Evolutionary conservation across 2,113 vertebrate species (phyloP).

Genomic region (Prochilodus magdalenae): DNA sequence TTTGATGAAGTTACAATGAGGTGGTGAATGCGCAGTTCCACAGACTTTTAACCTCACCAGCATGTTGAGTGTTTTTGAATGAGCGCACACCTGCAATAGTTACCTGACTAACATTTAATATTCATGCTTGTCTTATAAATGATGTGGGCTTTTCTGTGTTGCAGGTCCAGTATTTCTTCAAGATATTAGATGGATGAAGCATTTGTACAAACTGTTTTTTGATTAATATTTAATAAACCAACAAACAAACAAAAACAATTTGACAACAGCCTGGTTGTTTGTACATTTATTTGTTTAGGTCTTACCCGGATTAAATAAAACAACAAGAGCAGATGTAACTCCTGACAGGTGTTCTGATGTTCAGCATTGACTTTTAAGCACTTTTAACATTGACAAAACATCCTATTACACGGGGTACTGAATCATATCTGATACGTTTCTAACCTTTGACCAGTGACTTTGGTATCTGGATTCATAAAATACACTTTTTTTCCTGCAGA

Average conservation of each 20-base stretch:
- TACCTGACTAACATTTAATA: neutral
- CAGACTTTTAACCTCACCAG: neutral
- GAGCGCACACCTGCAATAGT: no score
- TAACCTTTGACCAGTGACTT: constrained; percentile 96
- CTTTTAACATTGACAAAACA: constrained; percentile 84
- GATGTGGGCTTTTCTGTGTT: constrained; percentile 45
- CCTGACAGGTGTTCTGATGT: constrained; percentile 89
- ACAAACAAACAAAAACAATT: constrained; percentile 51
- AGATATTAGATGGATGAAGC: constrained; percentile 83
- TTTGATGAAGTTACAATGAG: constrained; percentile 23
- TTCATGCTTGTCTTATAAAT: neutral
- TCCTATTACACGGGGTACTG: constrained; percentile 94
- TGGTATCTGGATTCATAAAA: constrained; percentile 97
- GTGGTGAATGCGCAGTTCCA: neutral
- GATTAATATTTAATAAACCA: constrained; percentile 51
- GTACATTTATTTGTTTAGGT: constrained; percentile 87
- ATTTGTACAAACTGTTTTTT: neutral
- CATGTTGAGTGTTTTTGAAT: neutral
- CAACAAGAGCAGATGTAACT: constrained; percentile 88
- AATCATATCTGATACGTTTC: constrained; percentile 92
- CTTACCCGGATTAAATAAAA: constrained; percentile 95
- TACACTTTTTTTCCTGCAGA: constrained; percentile 92
- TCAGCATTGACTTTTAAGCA: constrained; percentile 89
- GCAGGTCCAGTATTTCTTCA: constrained; percentile 97
- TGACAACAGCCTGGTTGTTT: constrained; percentile 65